Conservation (phyloP, 1,140 invertebrate species). For the Orchestia grillus region DNA sequence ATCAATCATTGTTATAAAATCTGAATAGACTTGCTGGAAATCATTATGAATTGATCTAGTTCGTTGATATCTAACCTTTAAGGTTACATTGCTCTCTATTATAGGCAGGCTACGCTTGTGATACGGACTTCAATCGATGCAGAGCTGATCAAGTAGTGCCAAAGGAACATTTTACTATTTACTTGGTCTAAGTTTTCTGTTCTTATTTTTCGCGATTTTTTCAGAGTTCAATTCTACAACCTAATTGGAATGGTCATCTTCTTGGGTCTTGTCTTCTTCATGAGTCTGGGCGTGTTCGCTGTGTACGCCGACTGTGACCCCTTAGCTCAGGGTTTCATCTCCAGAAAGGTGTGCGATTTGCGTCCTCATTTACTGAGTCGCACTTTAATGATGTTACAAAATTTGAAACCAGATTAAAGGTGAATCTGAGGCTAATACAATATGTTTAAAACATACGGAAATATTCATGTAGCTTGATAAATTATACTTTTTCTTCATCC, state of each 20-base stretch:
- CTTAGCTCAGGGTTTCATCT: neutral
- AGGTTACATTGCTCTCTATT: too few species aligned
- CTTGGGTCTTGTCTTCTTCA: slow-evolving; percentile 16
- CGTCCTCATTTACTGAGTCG: neutral
- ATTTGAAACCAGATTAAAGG: neutral
- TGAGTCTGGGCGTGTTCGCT: neutral
- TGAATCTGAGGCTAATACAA: neutral
- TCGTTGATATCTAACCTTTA: neutral
- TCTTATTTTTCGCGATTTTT: neutral
- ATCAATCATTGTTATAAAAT: neutral
- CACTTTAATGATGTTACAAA: neutral
- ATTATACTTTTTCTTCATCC: too few species aligned
- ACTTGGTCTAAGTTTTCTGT: neutral
- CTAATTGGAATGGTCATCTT: slow-evolving; percentile 2
- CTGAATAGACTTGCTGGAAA: neutral
- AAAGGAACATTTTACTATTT: neutral
- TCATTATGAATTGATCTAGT: neutral
- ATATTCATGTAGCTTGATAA: too few species aligned
- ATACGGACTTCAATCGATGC: too few species aligned
- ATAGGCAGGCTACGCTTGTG: too few species aligned
- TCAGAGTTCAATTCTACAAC: slow-evolving; percentile 32
- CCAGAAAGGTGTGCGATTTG: neutral
- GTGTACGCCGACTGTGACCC: slow-evolving; percentile 26
- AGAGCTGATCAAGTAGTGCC: too few species aligned
- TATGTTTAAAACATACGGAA: too few species aligned